phyloP scores from a whole-genome alignment of 2,888 invertebrate species.

The Sarcophaga caerulescens region DNA sequence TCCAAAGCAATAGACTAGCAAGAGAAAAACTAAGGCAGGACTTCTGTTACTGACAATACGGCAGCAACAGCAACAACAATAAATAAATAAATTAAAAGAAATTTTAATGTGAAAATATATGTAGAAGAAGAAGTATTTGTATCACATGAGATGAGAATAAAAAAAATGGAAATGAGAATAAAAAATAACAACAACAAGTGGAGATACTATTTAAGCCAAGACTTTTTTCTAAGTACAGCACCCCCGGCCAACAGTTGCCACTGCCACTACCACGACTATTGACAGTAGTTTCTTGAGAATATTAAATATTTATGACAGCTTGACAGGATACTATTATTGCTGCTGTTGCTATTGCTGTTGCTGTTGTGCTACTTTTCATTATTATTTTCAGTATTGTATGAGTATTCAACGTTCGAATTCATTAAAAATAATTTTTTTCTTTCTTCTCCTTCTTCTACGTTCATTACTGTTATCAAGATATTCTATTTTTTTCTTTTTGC shows the following conservation, averaged over 20 bases:
- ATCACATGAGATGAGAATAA: neutral
- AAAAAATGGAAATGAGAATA: neutral
- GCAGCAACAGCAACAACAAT: slow-evolving; percentile 4
- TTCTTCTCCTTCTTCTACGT: neutral
- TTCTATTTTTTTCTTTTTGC: neutral
- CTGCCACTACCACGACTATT: neutral
- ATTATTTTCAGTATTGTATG: slow-evolving; percentile 25
- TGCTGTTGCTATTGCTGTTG: neutral
- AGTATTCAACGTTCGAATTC: slow-evolving; percentile 8
- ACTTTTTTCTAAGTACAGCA: neutral
- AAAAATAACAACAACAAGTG: neutral
- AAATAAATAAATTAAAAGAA: neutral
- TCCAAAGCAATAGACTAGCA: neutral
- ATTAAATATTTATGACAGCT: slow-evolving; percentile 44
- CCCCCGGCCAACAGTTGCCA: neutral
- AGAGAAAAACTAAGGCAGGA: neutral
- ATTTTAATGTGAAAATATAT: neutral
- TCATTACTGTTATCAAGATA: neutral
- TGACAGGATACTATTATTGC: slow-evolving; percentile 22
- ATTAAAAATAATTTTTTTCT: slow-evolving; percentile 39
- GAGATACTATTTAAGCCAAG: neutral
- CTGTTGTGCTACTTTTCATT: neutral
- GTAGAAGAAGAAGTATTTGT: neutral
- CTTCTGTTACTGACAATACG: slow-evolving; percentile 34
- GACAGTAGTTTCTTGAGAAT: neutral